phyloP scores from a whole-genome alignment of 2,888 invertebrate genomes.

The Synanthedon myopaeformis region DNA sequence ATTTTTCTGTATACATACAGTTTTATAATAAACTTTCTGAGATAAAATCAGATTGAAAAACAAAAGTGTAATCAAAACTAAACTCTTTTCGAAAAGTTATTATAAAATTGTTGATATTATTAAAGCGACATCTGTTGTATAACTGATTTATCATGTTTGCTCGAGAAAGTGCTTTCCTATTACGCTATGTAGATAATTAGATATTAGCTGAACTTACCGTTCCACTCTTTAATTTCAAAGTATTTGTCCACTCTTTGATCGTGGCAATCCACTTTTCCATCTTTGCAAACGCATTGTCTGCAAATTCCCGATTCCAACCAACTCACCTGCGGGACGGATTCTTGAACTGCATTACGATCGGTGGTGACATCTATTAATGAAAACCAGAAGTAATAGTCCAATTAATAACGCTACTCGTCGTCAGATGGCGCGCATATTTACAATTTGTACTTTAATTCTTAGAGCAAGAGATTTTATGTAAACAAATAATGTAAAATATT shows the following conservation, averaged over 20 bases:
- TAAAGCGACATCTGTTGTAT: too few species aligned
- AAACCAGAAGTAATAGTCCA: conserved; percentile 15
- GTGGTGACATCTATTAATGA: conserved; percentile 16
- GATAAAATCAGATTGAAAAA: too few species aligned
- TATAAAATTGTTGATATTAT: too few species aligned
- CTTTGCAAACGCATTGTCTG: conserved; percentile 62
- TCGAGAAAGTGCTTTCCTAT: too few species aligned
- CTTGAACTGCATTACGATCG: conserved; percentile 8
- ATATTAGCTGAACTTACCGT: conserved; percentile 28
- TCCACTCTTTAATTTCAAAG: conserved; percentile 70
- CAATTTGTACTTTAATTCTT: background rate
- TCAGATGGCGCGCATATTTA: background rate
- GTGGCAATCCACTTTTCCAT: conserved; percentile 66
- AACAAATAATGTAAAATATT: background rate
- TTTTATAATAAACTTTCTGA: too few species aligned
- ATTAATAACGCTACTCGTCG: conserved; percentile 16
- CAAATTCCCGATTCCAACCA: conserved; percentile 55
- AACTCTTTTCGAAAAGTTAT: too few species aligned
- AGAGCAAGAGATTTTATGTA: background rate
- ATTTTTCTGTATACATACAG: too few species aligned
- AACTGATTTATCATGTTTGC: too few species aligned
- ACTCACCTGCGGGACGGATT: conserved; percentile 6
- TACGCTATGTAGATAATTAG: background rate
- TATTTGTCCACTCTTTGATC: conserved; percentile 53
- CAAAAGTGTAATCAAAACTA: too few species aligned